These are phyloP conservation scores for Plusia festucae DNA, from an alignment of 2,888 invertebrate species.

Conservation along the genomic window DNA sequence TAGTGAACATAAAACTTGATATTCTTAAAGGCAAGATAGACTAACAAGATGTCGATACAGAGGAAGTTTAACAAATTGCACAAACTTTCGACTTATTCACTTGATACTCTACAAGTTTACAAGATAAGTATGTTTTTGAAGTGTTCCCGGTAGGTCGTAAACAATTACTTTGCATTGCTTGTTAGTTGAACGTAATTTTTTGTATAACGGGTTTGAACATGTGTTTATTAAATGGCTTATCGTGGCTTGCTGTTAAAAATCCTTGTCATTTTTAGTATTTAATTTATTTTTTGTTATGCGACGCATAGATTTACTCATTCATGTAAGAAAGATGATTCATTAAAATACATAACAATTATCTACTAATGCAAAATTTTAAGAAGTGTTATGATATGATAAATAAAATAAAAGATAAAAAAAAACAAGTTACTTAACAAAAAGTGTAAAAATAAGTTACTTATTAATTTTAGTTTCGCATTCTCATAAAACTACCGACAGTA, in stretches of 20 bases:
- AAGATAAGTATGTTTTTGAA: constrained; percentile 38
- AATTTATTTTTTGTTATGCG: no score
- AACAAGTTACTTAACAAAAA: no score
- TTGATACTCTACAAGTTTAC: constrained; percentile 25
- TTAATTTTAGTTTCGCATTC: constrained; percentile 7
- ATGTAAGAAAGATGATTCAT: no score
- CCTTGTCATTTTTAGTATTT: no score
- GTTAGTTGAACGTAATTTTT: constrained; percentile 12
- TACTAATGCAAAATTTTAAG: no score
- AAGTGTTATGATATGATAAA: no score
- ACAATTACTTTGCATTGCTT: constrained; percentile 17
- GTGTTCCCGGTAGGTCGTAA: constrained; percentile 14
- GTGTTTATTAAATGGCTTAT: not conserved
- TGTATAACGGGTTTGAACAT: constrained; percentile 10
- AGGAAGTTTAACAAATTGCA: constrained; percentile 44
- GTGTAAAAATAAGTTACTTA: constrained; percentile 9
- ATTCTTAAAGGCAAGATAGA: constrained; percentile 29
- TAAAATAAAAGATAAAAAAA: no score
- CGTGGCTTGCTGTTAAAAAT: not conserved
- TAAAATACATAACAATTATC: no score
- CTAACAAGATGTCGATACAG: constrained; percentile 31
- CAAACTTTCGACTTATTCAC: constrained; percentile 41
- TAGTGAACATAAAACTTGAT: constrained; percentile 14
- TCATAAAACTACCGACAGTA: no score
- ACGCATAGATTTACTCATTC: no score